These are phyloP conservation scores for Lucifuga dentata DNA, from an alignment of 2,113 vertebrate species.

Conservation along the genomic window DNA sequence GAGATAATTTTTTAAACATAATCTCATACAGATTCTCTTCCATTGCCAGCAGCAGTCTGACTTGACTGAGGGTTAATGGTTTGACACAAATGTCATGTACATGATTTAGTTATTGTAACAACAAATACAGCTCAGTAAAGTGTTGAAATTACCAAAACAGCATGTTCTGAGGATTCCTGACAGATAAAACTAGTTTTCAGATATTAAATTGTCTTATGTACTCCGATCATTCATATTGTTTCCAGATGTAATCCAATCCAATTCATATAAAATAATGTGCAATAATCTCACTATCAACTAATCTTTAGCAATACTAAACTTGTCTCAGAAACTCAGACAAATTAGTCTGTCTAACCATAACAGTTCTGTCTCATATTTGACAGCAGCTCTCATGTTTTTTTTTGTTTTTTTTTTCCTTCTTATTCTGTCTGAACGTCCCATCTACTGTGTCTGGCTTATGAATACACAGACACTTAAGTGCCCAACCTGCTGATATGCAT, in stretches of 20 bases:
- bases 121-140: not conserved
- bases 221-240: too few species aligned
- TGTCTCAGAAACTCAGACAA: not conserved
- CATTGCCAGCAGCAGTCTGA: too few species aligned
- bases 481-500: not conserved
- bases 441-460: not conserved
- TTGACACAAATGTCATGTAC: too few species aligned
- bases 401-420: too few species aligned
- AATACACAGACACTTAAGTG: constrained; percentile 9
- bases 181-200: not conserved
- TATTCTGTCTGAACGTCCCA: not conserved
- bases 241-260: too few species aligned
- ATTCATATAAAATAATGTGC: too few species aligned
- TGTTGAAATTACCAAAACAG: too few species aligned
- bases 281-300: not conserved
- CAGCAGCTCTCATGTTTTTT: not conserved
- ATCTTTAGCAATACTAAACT: not conserved
- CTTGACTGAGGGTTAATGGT: constrained; percentile 2
- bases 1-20: too few species aligned
- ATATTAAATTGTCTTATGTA: not conserved
- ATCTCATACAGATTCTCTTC: too few species aligned
- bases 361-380: not conserved
- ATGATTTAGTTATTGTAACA: not conserved
- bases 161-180: not conserved
- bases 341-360: constrained; percentile 3